Evolutionary conservation across 2,113 vertebrate species (phyloP).

Genomic region (Strix aluco): DNA sequence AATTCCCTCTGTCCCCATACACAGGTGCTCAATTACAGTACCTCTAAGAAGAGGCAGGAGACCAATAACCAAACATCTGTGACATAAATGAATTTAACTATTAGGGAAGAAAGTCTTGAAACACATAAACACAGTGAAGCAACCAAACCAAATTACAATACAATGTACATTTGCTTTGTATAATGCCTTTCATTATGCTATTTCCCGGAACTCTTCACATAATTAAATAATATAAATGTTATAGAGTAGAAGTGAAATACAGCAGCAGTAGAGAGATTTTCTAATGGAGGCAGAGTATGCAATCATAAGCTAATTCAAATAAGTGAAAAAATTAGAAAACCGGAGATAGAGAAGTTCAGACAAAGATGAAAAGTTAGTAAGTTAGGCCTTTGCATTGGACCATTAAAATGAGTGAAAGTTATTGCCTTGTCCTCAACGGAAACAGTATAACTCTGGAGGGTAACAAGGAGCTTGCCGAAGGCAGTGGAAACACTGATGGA

Average conservation of each 20-base stretch:
- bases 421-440: not conserved
- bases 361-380: not conserved
- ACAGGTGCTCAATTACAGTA: conserved; percentile 52
- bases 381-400: not conserved
- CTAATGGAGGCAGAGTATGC: not conserved
- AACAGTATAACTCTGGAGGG: not conserved
- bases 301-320: not conserved
- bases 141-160: conserved; percentile 36
- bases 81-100: conserved; percentile 57
- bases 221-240: conserved; percentile 22
- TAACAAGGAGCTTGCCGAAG: not conserved
- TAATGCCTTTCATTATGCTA: conserved; percentile 14
- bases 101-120: conserved; percentile 30
- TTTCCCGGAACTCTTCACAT: conserved; percentile 27
- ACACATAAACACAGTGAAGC: conserved; percentile 14
- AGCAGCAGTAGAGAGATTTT: not conserved
- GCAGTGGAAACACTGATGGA: not conserved
- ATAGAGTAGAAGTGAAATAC: not conserved
- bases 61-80: conserved; percentile 48
- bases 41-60: conserved; percentile 59
- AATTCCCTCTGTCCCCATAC: conserved; percentile 49
- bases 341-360: not conserved
- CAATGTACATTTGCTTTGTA: conserved; percentile 3
- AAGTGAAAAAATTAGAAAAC: not conserved
- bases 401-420: not conserved